A percentile compares a stretch with the other conserved stretches of the same genome.
These are phyloP conservation scores for Dolomedes plantarius DNA, from an alignment of 2,888 invertebrate species.

Conservation along the genomic window DNA sequence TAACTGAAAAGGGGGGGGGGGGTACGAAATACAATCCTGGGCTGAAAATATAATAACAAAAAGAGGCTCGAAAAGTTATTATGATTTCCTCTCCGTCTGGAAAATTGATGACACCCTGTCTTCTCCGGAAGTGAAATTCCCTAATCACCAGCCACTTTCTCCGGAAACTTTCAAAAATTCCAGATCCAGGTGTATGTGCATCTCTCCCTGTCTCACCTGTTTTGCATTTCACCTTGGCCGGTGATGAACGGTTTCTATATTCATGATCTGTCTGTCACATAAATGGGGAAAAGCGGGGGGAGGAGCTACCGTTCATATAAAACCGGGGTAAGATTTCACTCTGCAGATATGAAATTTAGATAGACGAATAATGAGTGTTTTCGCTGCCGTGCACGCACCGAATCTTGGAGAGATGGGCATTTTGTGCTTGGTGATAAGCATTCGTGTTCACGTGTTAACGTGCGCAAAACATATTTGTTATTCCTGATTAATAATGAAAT, in stretches of 20 bases:
- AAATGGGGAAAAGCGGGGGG: not conserved
- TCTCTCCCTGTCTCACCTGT: slow-evolving; percentile 46
- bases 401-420: no score
- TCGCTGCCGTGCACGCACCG: no score
- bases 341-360: no score
- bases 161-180: slow-evolving; percentile 56
- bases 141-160: slow-evolving; percentile 56
- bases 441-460: no score
- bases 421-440: no score
- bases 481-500: no score
- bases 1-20: not conserved
- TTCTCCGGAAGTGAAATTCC: slow-evolving; percentile 56
- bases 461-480: no score
- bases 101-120: slow-evolving; percentile 60
- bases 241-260: slow-evolving; percentile 69
- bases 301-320: slow-evolving; percentile 1
- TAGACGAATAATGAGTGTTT: no score
- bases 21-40: not conserved
- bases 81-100: not conserved
- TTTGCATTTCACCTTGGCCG: slow-evolving; percentile 66
- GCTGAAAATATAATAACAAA: not conserved
- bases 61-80: not conserved
- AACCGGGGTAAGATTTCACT: not conserved
- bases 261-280: slow-evolving; percentile 47
- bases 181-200: not conserved